Evolutionary conservation across 2,113 vertebrate species (phyloP).

Genomic region (Saccopteryx bilineata): DNA sequence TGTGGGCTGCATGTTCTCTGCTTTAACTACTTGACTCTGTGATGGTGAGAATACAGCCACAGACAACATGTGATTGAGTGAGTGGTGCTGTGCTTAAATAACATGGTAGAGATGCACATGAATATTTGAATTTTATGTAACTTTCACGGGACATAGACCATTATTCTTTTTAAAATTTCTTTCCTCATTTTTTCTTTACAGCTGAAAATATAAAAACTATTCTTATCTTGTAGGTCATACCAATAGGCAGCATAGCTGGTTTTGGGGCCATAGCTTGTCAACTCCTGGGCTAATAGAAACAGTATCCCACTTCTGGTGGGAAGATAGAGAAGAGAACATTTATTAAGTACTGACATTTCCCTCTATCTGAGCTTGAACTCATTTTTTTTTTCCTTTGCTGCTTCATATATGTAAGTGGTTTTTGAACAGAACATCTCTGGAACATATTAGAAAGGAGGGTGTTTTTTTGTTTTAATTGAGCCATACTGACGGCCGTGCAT

Average conservation of each 20-base stretch:
- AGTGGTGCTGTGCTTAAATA: neutral
- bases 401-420: neutral
- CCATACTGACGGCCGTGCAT: neutral
- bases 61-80: neutral
- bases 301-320: neutral
- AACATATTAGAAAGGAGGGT: neutral
- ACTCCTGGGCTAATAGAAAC: neutral
- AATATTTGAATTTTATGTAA: neutral
- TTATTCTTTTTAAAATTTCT: neutral
- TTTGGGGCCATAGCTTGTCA: neutral
- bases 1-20: neutral
- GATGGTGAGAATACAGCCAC: neutral
- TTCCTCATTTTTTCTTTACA: neutral
- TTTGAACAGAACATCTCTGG: neutral
- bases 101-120: neutral
- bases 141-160: neutral
- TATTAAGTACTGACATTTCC: neutral
- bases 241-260: neutral
- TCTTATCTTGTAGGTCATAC: neutral
- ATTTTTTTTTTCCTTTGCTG: constrained; percentile 19
- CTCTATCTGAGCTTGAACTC: neutral
- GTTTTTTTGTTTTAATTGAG: neutral
- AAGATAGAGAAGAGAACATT: neutral
- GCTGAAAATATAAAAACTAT: neutral
- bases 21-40: neutral